Evolutionary conservation across 2,113 vertebrate genomes (phyloP).

Genomic region (Xiphophorus couchianus): DNA sequence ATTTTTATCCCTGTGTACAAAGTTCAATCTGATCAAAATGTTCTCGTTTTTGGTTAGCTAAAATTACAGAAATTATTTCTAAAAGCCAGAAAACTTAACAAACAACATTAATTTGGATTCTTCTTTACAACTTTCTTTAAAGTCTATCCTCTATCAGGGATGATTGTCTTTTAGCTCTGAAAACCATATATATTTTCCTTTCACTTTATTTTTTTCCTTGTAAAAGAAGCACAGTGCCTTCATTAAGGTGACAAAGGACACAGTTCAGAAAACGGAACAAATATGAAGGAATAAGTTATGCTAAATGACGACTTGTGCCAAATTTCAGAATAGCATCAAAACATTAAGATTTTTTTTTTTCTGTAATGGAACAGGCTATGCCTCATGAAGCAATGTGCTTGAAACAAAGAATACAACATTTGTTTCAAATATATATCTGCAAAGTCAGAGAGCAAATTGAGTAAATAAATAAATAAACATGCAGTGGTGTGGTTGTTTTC

Average conservation of each 20-base stretch:
- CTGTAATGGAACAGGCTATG: background rate
- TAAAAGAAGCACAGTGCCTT: background rate
- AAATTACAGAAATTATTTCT: too few species aligned
- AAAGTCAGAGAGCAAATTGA: background rate
- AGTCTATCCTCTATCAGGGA: too few species aligned
- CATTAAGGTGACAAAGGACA: background rate
- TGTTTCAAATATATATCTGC: background rate
- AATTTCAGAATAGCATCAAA: background rate
- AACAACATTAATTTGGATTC: too few species aligned
- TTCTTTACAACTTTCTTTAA: too few species aligned
- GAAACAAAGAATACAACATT: background rate
- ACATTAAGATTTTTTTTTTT: background rate
- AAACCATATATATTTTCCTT: background rate
- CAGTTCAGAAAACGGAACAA: background rate
- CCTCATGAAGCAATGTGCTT: background rate
- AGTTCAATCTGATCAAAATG: too few species aligned
- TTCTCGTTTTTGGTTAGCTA: too few species aligned
- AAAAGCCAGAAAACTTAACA: too few species aligned
- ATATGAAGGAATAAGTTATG: background rate
- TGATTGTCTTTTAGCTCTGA: background rate
- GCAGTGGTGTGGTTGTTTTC: background rate
- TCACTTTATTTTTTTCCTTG: background rate
- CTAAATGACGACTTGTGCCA: background rate
- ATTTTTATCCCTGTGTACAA: too few species aligned
- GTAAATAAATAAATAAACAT: background rate